Conservation (phyloP, 2,113 vertebrate genomes). For the Myotis brandtii region DNA sequence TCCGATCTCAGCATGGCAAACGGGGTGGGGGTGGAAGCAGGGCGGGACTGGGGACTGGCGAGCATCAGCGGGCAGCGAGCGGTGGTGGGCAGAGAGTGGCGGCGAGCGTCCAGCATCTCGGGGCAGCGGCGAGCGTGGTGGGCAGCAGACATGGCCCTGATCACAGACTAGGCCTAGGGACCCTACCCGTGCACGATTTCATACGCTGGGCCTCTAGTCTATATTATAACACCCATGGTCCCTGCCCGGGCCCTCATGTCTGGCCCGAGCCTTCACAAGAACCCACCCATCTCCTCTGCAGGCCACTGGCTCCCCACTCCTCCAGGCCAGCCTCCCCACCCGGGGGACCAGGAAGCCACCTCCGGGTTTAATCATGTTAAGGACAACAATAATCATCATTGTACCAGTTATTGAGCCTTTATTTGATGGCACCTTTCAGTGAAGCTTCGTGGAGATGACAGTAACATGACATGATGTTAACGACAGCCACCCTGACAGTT, state of each 20-base stretch:
- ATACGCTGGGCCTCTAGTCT: not conserved
- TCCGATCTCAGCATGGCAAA: no score
- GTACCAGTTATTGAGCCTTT: not conserved
- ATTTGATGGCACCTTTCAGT: not conserved
- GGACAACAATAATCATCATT: not conserved
- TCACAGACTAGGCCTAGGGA: no score
- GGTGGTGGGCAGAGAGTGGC: no score
- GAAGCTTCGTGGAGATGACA: accelerated
- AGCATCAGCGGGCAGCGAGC: no score
- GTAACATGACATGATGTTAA: no score
- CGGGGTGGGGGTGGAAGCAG: no score
- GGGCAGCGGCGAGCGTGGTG: no score
- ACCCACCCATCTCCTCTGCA: not conserved
- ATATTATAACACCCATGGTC: not conserved
- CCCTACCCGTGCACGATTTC: no score
- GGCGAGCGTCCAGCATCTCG: no score
- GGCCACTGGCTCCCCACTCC: not conserved
- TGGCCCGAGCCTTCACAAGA: accelerated
- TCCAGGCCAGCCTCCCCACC: not conserved
- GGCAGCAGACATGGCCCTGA: no score
- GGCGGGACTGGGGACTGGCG: no score
- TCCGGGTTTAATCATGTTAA: not conserved
- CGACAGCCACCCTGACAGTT: not conserved
- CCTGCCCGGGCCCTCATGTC: accelerated
- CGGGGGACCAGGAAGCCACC: not conserved